Percentiles rank a stretch among this genome's conserved stretches.
phyloP scores from a whole-genome alignment of 2,888 invertebrate genomes.

The Drosophila atripex region DNA sequence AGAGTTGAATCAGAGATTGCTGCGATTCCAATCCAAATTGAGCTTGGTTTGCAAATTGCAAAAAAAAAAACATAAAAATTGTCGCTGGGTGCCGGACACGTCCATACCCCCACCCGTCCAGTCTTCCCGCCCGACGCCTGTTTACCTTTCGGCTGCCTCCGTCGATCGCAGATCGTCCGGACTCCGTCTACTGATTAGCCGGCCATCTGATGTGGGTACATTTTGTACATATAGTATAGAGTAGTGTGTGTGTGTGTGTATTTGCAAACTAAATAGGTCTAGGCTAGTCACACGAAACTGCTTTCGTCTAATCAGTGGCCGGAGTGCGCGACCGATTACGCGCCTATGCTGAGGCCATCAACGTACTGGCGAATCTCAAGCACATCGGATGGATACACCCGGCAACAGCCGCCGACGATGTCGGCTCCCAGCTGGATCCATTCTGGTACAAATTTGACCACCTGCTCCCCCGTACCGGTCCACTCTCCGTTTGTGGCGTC shows the following conservation, averaged over 20 bases:
- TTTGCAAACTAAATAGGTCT: constrained; percentile 51
- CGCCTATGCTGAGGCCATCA: constrained; percentile 58
- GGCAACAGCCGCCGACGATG: constrained; percentile 96
- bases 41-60: constrained; percentile 17
- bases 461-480: constrained; percentile 87
- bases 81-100: constrained; percentile 20
- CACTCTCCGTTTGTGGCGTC: constrained; percentile 83
- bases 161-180: constrained; percentile 21
- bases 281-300: constrained; percentile 45
- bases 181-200: constrained; percentile 35
- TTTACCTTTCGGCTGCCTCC: constrained; percentile 21
- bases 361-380: constrained; percentile 86
- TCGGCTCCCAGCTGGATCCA: constrained; percentile 92
- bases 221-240: constrained; percentile 6
- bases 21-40: constrained; percentile 3
- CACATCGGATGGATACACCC: constrained; percentile 92
- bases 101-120: constrained; percentile 5
- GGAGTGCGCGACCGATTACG: constrained; percentile 35
- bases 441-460: constrained; percentile 86
- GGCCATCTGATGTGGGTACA: constrained; percentile 35
- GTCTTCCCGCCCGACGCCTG: constrained; percentile 1
- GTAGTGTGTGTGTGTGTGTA: constrained; percentile 15
- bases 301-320: constrained; percentile 29
- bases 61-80: constrained; percentile 2
- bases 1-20: constrained; percentile 12